These are phyloP conservation scores for Squalus acanthias DNA, from an alignment of 2,797 vertebrate genomes.

Conservation along the genomic window DNA sequence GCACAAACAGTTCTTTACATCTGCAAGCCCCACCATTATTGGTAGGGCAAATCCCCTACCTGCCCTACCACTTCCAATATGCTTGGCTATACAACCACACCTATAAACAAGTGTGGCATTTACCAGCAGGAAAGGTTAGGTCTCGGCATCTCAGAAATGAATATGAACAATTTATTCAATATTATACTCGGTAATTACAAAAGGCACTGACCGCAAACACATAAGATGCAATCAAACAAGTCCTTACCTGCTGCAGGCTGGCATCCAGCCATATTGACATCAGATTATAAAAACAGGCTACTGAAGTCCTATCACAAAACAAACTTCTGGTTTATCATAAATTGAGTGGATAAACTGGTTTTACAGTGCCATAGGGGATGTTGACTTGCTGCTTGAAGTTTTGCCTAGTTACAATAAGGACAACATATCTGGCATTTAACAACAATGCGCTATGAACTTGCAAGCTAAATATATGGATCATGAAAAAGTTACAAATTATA, in stretches of 20 bases:
- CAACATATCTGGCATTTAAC: background rate
- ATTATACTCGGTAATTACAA: background rate
- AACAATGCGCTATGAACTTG: background rate
- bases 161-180: background rate
- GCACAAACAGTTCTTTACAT: background rate
- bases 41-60: background rate
- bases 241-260: background rate
- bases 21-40: background rate
- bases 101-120: background rate
- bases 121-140: background rate
- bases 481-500: background rate
- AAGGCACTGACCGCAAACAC: background rate
- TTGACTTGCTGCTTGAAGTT: background rate
- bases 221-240: background rate
- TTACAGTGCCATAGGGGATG: background rate
- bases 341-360: background rate
- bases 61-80: background rate
- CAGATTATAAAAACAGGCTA: background rate
- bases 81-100: background rate
- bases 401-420: too few relatives aligned
- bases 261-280: background rate
- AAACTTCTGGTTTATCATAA: background rate
- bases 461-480: background rate
- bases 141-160: background rate
- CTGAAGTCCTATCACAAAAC: background rate